Evolutionary conservation across 2,888 invertebrate species (phyloP), one percentile per base, ranked within the genome.

Genomic region (Napeogenes sylphis): DNA sequence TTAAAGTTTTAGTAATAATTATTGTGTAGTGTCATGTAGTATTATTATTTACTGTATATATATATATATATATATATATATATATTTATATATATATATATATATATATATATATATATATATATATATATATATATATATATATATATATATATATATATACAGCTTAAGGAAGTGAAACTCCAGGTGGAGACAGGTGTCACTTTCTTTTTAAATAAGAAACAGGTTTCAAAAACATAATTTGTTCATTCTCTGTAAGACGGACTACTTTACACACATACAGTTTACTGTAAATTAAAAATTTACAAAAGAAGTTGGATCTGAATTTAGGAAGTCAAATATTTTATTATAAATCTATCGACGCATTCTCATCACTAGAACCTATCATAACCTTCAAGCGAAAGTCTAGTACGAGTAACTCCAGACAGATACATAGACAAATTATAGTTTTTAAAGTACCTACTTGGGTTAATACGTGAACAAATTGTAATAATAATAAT

Each of bases 371-470:
- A 58, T 57, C 62, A 61, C 68, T 61, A 61, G 13, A 56, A 62
- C 66, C 64, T 60, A 65, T 61, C 61, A 58, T 64, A 66, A 68
- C 68, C 66, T 68, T 68, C 64, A 66, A 68, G 66, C 68, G 68
- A 68, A 68, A 68, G 66, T 68, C 63, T 62, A 59, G 42, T 55
- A 46, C 63, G 59, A 59, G 42, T 55, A 46, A 45, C 59, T 59
- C 55, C 45, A 55, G 46, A 45, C 59, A 13, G 51, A 42, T 46
- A 55, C 47, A 57, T 56, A 56, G 51, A 61, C 47, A 56, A 51
- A 61, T 30, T 56, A 32, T 38, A 58, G 14, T 33, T 56, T 51
- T 13, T 46, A 60, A 46, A 38, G 38, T 59, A 33, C 13, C 5
- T 47, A 10, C 35, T 3, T 35, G 35, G 4, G 6, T 35, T 35